Base-by-base conservation (phyloP, 2,113 vertebrate genomes). In the Trinectes maculatus region DNA sequence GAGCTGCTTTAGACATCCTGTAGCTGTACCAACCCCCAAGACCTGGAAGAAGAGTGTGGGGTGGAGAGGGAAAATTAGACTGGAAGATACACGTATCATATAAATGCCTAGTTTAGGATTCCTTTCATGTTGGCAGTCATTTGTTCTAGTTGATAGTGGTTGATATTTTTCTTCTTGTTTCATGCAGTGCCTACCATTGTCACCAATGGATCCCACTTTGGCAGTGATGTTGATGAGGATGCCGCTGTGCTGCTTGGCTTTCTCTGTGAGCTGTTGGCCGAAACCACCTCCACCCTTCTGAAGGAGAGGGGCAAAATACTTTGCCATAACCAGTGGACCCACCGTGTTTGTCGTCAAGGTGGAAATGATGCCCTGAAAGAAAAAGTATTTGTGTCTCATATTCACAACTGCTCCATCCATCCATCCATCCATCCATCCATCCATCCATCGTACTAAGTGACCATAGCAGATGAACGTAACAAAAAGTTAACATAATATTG, bases 11-110 rank as follows among this genome's bases (percentile, higher is more conserved):
- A 60, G 89, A 92, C 77, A 91, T 78, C 28, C 89, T 82, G 74
- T 87, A 93, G 55, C 83, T 90, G 82, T 88, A 92, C 77, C 85
- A 93, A 10, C 87, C 89, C 58, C 86, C 91, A 48, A 91, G 89
- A 83, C 77, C 87, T 87, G 56, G 24, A n/a, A 24, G 16, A 7
- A 44, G 12, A 47, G 3, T 9, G 25, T 8, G n/a, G 9, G 6
- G 11, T 11, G 36, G 31, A 40, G 11, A 22, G 3, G 53, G 9
- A 2, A 48, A 57, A 18, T 21, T n/a, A 40, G 8, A 22, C 2
- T 21, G 7, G 13, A 43, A 11, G 8, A 54, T 16, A 43, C 37
- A n/a, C 8, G 3, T 26, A 52, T 16, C 33, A 43, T 4, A 33
- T 22, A 53, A n/a, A n/a, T n/a, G n/a, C n/a, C n/a, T n/a, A n/a